Evolutionary conservation across 2,113 vertebrate genomes (phyloP), one percentile per base, ranked within the genome.

Genomic region (Salvelinus namaycush): DNA sequence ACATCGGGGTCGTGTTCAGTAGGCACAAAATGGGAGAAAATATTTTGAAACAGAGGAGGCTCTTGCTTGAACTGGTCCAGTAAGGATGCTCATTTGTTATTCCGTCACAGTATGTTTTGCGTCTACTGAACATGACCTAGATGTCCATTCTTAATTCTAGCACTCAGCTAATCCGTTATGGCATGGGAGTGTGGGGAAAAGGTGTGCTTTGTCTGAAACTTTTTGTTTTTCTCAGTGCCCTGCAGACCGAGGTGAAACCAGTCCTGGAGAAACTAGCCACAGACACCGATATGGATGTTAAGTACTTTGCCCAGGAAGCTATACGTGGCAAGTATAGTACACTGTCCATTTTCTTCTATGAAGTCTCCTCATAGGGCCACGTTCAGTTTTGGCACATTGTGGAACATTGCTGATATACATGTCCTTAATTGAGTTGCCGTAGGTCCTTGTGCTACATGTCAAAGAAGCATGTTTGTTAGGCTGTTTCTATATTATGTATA

Each of bases 251-350:
- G 78, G 96, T 97, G 79, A 96, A 94, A 84, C 95, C 94, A 0
- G 93, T 96, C 73, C 91, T 97, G 72, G 95, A 96, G 88, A 96
- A 95, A 78, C 86, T 97, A 69, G 91, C 95, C 76, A 91, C 94
- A 74, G 96, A 97, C 83, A 92, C 95, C 82, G 96, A 97, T 84
- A 94, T 96, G 93, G 96, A 97, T 75, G 96, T 97, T 77, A 97
- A 96, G 77, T 97, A 97, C 87, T 97, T 97, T 83, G 96, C 96
- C 77, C 96, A 96, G 90, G 96, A 97, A 91, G 96, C 96, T 24
- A 92, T 97, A 83, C 95, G 93, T 86, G 95, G 96, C 97, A 88
- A 26, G 94, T 59, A 2, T 79, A 68, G 75, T 11, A 44, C 39
- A 0, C 14, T 12, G 59, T 6, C 71, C 29, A 18, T 26, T 24